phyloP scores from a whole-genome alignment of 2,888 invertebrate genomes.

The Reticulitermes lucifugus region DNA sequence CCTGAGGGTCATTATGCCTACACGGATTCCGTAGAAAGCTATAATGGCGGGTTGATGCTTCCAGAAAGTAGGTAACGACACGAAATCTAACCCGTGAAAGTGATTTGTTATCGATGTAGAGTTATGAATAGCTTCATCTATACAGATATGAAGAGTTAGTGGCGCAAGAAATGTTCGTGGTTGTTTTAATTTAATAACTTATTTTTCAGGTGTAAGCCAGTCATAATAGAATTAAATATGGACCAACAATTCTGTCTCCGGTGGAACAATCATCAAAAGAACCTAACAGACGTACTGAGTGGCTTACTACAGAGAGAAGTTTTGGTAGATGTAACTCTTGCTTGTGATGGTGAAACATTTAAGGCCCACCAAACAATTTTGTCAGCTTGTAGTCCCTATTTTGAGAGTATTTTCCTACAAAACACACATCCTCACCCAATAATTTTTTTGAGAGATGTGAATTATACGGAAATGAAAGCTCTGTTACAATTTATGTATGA shows the following conservation, averaged over 20 bases:
- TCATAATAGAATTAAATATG: conserved; percentile 59
- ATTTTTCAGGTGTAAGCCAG: conserved; percentile 38
- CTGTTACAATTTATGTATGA: conserved; percentile 94
- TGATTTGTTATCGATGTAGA: background rate
- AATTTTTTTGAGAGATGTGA: conserved; percentile 93
- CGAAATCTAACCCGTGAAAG: background rate
- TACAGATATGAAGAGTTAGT: background rate
- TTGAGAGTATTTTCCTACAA: conserved; percentile 90
- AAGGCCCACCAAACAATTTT: conserved; percentile 93
- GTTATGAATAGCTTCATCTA: background rate
- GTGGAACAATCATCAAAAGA: conserved; percentile 95
- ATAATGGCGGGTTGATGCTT: conserved; percentile 43
- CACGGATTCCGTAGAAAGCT: conserved; percentile 38
- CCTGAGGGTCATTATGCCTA: conserved; percentile 31
- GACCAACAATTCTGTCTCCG: conserved; percentile 89
- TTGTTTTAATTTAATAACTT: conserved; percentile 8
- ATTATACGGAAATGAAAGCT: conserved; percentile 89
- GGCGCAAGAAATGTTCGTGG: background rate
- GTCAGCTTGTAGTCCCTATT: conserved; percentile 94
- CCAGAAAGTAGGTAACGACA: conserved; percentile 10
- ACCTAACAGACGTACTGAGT: conserved; percentile 90
- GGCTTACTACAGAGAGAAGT: conserved; percentile 89
- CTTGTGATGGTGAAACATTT: conserved; percentile 82
- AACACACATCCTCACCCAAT: conserved; percentile 92
- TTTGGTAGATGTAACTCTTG: conserved; percentile 92